A percentile compares a stretch with the other conserved stretches of the same genome.
Evolutionary conservation across 2,797 vertebrate species (phyloP).

Genomic region (Poeciliopsis turneri): DNA sequence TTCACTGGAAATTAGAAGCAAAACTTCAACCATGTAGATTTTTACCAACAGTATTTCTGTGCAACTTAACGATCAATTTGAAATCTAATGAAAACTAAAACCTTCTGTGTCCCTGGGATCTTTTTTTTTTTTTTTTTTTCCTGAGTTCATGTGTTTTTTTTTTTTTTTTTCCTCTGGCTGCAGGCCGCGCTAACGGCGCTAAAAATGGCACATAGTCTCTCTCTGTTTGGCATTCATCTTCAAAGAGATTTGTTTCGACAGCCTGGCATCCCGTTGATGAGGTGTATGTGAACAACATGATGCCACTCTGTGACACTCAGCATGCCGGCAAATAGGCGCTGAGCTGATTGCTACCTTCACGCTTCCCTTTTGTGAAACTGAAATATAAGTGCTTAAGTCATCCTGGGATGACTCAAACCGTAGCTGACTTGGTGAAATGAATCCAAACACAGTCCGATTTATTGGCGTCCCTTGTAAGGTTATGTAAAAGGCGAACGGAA

Average conservation of each 20-base stretch:
- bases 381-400: background rate
- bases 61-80: background rate
- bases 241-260: conserved; percentile 60
- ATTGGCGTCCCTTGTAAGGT: background rate
- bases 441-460: background rate
- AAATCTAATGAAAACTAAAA: background rate
- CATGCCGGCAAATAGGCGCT: conserved; percentile 33
- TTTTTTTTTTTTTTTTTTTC: conserved; percentile 7
- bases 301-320: conserved; percentile 41
- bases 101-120: conserved; percentile 15
- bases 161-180: conserved; percentile 42
- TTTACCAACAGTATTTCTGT: background rate
- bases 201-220: conserved; percentile 65
- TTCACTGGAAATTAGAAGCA: conserved; percentile 22
- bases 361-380: conserved; percentile 10
- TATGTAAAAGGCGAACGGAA: background rate
- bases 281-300: conserved; percentile 44
- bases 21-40: conserved; percentile 9
- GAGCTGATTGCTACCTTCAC: conserved; percentile 15
- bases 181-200: conserved; percentile 50
- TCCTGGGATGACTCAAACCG: background rate
- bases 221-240: conserved; percentile 65
- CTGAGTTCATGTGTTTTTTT: conserved; percentile 24
- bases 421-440: background rate
- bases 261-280: conserved; percentile 56